Percentiles rank a stretch among this genome's conserved stretches.
Evolutionary conservation across 2,888 invertebrate species (phyloP).

Genomic region (Xanthorhoe spadicearia): DNA sequence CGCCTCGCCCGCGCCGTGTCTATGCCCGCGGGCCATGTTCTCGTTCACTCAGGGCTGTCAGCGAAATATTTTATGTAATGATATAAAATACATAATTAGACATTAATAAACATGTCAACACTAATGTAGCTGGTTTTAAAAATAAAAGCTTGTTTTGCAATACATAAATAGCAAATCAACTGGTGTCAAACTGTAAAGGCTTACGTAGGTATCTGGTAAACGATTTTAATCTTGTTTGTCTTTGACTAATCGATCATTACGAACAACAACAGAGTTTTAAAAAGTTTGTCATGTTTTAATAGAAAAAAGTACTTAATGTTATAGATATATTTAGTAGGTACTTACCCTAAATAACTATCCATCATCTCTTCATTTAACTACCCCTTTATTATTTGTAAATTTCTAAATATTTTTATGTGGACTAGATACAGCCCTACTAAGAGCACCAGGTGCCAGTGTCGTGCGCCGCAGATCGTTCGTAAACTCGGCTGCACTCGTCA

Average conservation of each 20-base stretch:
- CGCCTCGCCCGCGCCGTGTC: slow-evolving; percentile 51
- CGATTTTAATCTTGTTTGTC: too few species aligned
- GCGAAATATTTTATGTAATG: slow-evolving; percentile 29
- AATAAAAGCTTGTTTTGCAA: slow-evolving; percentile 9
- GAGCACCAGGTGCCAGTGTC: slow-evolving; percentile 66
- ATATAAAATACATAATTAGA: slow-evolving; percentile 25
- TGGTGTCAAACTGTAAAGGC: not conserved
- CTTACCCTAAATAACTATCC: too few species aligned
- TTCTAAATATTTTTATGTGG: not conserved
- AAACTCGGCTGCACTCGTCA: slow-evolving; percentile 70
- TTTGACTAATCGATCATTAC: too few species aligned
- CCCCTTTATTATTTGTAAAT: too few species aligned
- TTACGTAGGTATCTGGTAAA: too few species aligned
- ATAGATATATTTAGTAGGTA: too few species aligned
- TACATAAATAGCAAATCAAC: not conserved
- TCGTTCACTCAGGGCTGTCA: slow-evolving; percentile 46
- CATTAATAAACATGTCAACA: slow-evolving; percentile 31
- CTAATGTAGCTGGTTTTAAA: slow-evolving; percentile 18
- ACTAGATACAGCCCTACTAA: slow-evolving; percentile 29
- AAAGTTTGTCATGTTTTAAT: too few species aligned
- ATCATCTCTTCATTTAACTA: too few species aligned
- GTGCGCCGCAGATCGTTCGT: slow-evolving; percentile 67
- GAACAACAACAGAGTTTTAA: too few species aligned
- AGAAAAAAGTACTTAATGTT: too few species aligned
- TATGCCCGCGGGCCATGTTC: slow-evolving; percentile 57